A percentile compares a stretch with the other conserved stretches of the same genome.
These are phyloP conservation scores for Cephonodes hylas DNA, from an alignment of 2,888 invertebrate genomes.

Conservation along the genomic window DNA sequence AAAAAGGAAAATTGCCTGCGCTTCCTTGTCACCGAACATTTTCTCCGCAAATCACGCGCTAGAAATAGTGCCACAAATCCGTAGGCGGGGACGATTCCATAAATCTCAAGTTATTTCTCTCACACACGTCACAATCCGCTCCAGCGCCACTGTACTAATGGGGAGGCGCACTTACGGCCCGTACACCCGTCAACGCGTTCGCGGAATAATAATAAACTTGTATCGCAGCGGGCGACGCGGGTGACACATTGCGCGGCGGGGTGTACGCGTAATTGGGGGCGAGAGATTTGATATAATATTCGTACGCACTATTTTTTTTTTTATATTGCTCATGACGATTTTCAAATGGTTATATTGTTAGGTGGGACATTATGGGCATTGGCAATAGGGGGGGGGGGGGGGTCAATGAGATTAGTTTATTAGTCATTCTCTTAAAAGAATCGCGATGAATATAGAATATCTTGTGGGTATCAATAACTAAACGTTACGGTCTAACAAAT, in stretches of 20 bases:
- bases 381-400: too few species aligned
- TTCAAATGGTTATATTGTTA: too few species aligned
- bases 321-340: neutral
- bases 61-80: neutral
- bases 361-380: too few species aligned
- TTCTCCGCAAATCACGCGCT: neutral
- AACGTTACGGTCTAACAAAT: too few species aligned
- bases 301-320: too few species aligned
- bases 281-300: too few species aligned
- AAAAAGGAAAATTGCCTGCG: too few species aligned
- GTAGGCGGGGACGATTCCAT: neutral
- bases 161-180: neutral
- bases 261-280: too few species aligned
- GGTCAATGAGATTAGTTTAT: too few species aligned
- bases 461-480: too few species aligned
- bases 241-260: neutral
- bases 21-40: neutral
- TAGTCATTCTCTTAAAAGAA: too few species aligned
- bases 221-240: neutral
- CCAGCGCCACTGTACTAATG: neutral
- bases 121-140: slow-evolving; percentile 1
- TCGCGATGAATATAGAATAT: too few species aligned
- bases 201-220: slow-evolving; percentile 11
- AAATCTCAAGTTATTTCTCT: slow-evolving; percentile 4
- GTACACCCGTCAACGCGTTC: neutral